Percentiles rank a stretch among this genome's conserved stretches.
Evolutionary conservation across 2,888 invertebrate species (phyloP).

Genomic region (Sericinus montela): DNA sequence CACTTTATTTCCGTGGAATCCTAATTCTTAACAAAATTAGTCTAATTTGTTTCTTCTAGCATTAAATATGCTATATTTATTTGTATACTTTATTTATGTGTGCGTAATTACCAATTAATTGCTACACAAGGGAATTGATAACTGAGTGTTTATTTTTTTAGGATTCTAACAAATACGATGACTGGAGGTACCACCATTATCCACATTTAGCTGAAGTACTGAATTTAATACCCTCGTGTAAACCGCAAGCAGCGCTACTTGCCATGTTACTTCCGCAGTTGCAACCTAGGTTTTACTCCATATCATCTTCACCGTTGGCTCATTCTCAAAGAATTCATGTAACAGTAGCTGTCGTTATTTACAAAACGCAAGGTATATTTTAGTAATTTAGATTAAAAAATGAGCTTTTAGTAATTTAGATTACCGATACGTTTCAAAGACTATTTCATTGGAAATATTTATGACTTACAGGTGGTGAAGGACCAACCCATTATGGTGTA

Average conservation of each 20-base stretch:
- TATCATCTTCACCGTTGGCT: constrained; percentile 91
- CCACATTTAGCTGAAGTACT: constrained; percentile 94
- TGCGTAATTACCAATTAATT: no score
- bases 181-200: constrained; percentile 92
- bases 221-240: constrained; percentile 91
- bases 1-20: no score
- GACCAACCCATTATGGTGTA: constrained; percentile 92
- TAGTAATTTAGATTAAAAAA: constrained; percentile 27
- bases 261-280: constrained; percentile 89
- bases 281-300: constrained; percentile 96
- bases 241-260: constrained; percentile 88
- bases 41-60: no score
- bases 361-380: constrained; percentile 85
- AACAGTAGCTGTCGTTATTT: constrained; percentile 94
- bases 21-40: no score
- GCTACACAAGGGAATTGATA: no score
- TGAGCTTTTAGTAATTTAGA: not conserved
- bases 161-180: constrained; percentile 94
- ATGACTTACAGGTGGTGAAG: constrained; percentile 82
- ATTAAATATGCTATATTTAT: no score
- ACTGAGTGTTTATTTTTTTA: no score
- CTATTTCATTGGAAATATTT: not conserved
- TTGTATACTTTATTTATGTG: no score
- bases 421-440: not conserved
- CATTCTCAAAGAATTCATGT: constrained; percentile 89